Evolutionary conservation across 2,113 vertebrate species (phyloP), one percentile per base, ranked within the genome.

Genomic region (Myotis davidii): DNA sequence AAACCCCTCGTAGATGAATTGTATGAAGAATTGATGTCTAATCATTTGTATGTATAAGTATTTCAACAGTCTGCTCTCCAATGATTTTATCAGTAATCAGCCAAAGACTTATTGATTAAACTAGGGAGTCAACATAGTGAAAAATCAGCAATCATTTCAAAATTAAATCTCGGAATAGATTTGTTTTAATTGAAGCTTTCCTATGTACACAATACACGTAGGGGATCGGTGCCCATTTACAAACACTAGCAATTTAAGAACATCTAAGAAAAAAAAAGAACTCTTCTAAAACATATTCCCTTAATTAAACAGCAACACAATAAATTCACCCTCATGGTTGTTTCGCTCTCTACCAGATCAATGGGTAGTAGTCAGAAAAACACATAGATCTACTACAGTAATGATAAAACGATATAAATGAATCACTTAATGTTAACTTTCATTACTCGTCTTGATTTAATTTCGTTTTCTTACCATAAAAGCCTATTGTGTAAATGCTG

Each of bases 131-230:
- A 50, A 48, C 17, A 70, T 6, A 54, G 56, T 39, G 65, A 91
- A 82, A 96, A 91, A 89, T 45, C 16, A 81, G 20, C 56, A 85
- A 72, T 76, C 74, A 45, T 92, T 93, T 89, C 56, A 77, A 90
- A 94, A 93, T 83, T 84, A 91, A 92, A 94, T 54, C 59, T 90
- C 77, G 39, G 18, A 74, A 52, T 34, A 56, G 50, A 85, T 93
- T 84, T 56, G 42, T 89, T 87, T 76, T 77, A 84, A 90, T 78
- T 64, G 39, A 84, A 85, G 85, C 4, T 81, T 91, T 91, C 84
- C 39, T 16, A 14, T 34, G 70, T 74, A 84, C 27, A 90, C 39
- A 64, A 74, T 27, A 39, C 59, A 78, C 1, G 3, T 32, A 81
- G 48, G 7, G 23, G 52, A 61, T 78, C 81, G 1, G 5, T 65